Evolutionary conservation across 2,888 invertebrate species (phyloP).

Genomic region (Campoplex capitator): DNA sequence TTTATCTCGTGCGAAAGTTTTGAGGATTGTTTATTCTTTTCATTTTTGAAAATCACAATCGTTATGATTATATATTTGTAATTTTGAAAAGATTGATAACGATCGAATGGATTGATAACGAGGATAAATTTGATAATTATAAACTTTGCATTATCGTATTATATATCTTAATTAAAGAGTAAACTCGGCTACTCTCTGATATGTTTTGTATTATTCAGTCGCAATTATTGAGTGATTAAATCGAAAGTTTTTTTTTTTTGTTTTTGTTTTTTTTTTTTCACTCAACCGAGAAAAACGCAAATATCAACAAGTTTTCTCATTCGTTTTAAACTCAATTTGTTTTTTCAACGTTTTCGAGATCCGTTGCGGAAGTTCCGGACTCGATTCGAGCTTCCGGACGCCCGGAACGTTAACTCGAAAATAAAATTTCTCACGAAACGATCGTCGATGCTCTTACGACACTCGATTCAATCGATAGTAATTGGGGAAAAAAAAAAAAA

Average conservation of each 20-base stretch:
- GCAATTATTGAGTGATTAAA: slow-evolving; percentile 73
- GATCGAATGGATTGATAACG: not conserved
- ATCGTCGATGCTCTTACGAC: slow-evolving; percentile 15
- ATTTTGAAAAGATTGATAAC: not conserved
- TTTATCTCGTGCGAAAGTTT: slow-evolving; percentile 3
- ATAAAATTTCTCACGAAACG: not conserved
- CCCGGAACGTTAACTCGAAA: not conserved
- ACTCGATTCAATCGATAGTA: not conserved
- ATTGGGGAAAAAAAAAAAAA: not conserved
- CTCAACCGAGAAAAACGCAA: not conserved
- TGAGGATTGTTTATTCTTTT: too few relatives aligned
- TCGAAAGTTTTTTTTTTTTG: slow-evolving; percentile 69
- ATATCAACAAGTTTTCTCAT: not conserved
- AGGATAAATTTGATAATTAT: not conserved
- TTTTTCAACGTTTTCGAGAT: not conserved
- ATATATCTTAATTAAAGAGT: slow-evolving; percentile 66
- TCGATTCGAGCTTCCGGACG: slow-evolving; percentile 31
- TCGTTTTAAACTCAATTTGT: slow-evolving; percentile 2
- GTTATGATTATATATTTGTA: not conserved
- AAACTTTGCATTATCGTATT: slow-evolving; percentile 35
- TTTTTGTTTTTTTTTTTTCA: slow-evolving; percentile 1
- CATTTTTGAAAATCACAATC: not conserved
- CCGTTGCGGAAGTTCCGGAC: not conserved
- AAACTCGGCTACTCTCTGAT: slow-evolving; percentile 76
- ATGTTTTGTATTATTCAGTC: slow-evolving; percentile 81